Conservation (phyloP, 2,888 invertebrate species). For the Physocephala rufipes region DNA sequence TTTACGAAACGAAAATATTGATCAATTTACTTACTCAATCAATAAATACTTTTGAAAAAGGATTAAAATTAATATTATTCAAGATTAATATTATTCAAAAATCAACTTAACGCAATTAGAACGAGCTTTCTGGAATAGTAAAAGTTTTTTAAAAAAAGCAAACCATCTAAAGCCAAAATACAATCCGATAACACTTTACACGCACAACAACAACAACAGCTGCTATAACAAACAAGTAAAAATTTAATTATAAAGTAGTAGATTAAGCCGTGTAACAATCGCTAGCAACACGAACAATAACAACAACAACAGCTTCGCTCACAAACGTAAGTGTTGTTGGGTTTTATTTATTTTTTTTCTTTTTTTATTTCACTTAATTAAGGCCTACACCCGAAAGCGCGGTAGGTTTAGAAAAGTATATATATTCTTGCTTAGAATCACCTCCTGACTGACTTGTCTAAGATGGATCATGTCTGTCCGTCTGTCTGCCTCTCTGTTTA, state of each 20-base stretch:
- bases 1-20: too few species aligned
- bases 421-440: too few species aligned
- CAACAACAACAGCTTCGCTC: slow-evolving; percentile 29
- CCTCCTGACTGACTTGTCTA: too few species aligned
- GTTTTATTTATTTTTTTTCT: too few species aligned
- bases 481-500: too few species aligned
- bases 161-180: slow-evolving; percentile 6
- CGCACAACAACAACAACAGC: too few species aligned
- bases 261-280: not conserved
- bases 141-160: slow-evolving; percentile 12
- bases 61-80: not conserved
- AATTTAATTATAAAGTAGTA: not conserved
- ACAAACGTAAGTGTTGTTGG: not conserved
- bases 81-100: not conserved
- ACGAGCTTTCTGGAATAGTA: slow-evolving; percentile 35
- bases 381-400: too few species aligned
- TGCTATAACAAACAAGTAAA: too few species aligned
- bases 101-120: slow-evolving; percentile 23
- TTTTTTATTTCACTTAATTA: too few species aligned
- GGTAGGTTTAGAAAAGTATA: too few species aligned
- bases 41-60: slow-evolving; percentile 13
- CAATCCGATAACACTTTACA: not conserved
- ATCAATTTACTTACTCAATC: too few species aligned
- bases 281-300: slow-evolving; percentile 19
- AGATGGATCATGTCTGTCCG: too few species aligned